phyloP scores from a whole-genome alignment of 2,113 vertebrate genomes.

The Silurus glanis region DNA sequence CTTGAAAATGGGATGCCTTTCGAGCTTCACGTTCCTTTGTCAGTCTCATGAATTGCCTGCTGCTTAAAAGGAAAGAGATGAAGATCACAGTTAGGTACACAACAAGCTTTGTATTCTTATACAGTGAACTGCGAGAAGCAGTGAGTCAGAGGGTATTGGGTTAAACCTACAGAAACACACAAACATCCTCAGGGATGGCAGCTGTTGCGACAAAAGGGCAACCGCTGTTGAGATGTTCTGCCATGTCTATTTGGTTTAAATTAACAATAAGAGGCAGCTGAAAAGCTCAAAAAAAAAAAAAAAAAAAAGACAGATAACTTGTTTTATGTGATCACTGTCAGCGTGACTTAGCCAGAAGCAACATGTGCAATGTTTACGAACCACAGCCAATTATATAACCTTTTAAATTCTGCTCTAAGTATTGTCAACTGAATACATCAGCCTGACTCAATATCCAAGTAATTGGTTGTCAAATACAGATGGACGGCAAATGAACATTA shows the following conservation, averaged over 20 bases:
- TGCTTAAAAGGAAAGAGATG: conserved; percentile 11
- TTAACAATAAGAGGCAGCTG: conserved; percentile 35
- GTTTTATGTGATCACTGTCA: conserved; percentile 34
- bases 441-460: conserved; percentile 1
- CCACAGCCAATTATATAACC: conserved; percentile 39
- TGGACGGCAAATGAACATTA: conserved; percentile 7
- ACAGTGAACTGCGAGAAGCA: conserved; percentile 16
- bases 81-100: conserved; percentile 16
- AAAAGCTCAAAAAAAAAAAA: conserved; percentile 8
- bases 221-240: conserved; percentile 37
- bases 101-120: conserved; percentile 20
- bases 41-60: conserved; percentile 24
- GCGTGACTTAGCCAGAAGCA: conserved; percentile 35
- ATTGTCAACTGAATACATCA: conserved; percentile 21
- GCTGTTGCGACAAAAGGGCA: conserved; percentile 51
- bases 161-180: conserved; percentile 40
- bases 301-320: background rate
- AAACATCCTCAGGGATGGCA: conserved; percentile 45
- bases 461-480: conserved; percentile 8
- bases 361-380: conserved; percentile 29
- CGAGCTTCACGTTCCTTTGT: conserved; percentile 27
- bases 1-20: conserved; percentile 11
- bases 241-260: conserved; percentile 34
- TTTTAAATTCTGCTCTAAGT: conserved; percentile 18
- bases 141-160: conserved; percentile 55